These are phyloP conservation scores for Lepilemur ruficaudatus DNA, from an alignment of 2,797 vertebrate genomes.

Conservation along the genomic window DNA sequence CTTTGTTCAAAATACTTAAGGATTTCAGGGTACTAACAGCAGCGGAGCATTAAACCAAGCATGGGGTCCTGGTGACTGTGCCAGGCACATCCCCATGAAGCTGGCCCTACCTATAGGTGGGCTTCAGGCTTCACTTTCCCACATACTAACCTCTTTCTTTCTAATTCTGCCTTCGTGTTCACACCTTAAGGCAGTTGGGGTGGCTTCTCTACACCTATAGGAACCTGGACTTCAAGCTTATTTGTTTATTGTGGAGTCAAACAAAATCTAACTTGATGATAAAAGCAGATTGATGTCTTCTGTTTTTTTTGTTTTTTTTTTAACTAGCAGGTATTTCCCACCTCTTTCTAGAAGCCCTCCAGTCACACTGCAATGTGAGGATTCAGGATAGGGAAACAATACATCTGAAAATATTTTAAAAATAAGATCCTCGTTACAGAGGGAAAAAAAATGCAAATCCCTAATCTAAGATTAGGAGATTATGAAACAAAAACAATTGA, in stretches of 20 bases:
- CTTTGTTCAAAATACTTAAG: not conserved
- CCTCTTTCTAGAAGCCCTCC: not conserved
- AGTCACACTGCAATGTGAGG: not conserved
- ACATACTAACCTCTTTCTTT: not conserved
- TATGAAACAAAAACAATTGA: not conserved
- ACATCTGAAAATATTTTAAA: not conserved
- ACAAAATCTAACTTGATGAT: slow-evolving; percentile 18
- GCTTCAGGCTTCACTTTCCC: not conserved
- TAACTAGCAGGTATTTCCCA: not conserved
- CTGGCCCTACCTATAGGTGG: not conserved
- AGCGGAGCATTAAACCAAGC: not conserved
- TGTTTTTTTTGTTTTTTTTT: no score
- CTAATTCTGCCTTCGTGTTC: not conserved
- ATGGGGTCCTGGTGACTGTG: not conserved
- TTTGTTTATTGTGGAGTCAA: not conserved
- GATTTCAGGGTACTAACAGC: not conserved
- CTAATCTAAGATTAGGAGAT: not conserved
- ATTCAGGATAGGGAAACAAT: not conserved
- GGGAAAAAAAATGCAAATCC: not conserved
- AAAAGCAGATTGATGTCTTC: not conserved
- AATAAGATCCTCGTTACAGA: not conserved
- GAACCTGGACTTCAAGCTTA: not conserved
- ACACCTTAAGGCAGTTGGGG: not conserved
- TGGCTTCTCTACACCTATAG: not conserved
- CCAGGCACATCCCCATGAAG: not conserved